A percentile compares a stretch with the other conserved stretches of the same genome.
These are phyloP conservation scores for Nixonia krombeini DNA, from an alignment of 1,140 invertebrate species.

Conservation along the genomic window DNA sequence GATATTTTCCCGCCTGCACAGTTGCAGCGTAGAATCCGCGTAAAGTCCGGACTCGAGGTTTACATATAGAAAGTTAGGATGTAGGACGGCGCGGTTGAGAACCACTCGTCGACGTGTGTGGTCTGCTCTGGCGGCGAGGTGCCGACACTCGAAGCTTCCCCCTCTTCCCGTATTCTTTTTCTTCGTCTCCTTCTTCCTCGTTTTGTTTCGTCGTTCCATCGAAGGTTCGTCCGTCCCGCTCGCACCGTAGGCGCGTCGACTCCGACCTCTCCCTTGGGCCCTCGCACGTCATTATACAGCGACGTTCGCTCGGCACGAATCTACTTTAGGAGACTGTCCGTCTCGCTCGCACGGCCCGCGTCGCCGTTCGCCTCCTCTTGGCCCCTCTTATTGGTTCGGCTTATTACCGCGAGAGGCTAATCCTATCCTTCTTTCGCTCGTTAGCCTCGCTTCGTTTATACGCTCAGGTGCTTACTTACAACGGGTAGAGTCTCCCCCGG, in stretches of 20 bases:
- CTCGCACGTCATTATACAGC: conserved; percentile 67
- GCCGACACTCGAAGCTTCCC: conserved; percentile 70
- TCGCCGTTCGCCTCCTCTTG: conserved; percentile 22
- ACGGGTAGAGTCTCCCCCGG: conserved; percentile 41
- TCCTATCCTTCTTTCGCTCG: conserved; percentile 64
- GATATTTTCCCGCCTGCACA: no score
- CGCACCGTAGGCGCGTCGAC: conserved; percentile 7
- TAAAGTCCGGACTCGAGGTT: conserved; percentile 13
- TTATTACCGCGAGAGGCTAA: conserved; percentile 63
- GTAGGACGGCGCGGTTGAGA: no score
- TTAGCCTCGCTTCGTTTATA: conserved; percentile 59
- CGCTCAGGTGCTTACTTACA: conserved; percentile 60
- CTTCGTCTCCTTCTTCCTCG: conserved; percentile 40
- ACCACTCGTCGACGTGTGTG: conserved; percentile 70
- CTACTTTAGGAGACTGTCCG: conserved; percentile 59
- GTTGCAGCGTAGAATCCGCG: neutral
- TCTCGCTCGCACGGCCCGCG: conserved; percentile 40
- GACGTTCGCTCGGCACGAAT: conserved; percentile 63
- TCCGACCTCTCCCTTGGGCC: conserved; percentile 24
- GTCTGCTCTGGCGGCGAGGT: conserved; percentile 70
- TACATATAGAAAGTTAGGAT: no score
- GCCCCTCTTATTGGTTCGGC: conserved; percentile 45
- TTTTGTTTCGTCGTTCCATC: conserved; percentile 38
- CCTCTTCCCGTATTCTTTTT: conserved; percentile 43
- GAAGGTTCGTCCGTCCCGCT: conserved; percentile 27